Evolutionary conservation across 2,113 vertebrate species (phyloP).

Genomic region (Dicaeum eximium): DNA sequence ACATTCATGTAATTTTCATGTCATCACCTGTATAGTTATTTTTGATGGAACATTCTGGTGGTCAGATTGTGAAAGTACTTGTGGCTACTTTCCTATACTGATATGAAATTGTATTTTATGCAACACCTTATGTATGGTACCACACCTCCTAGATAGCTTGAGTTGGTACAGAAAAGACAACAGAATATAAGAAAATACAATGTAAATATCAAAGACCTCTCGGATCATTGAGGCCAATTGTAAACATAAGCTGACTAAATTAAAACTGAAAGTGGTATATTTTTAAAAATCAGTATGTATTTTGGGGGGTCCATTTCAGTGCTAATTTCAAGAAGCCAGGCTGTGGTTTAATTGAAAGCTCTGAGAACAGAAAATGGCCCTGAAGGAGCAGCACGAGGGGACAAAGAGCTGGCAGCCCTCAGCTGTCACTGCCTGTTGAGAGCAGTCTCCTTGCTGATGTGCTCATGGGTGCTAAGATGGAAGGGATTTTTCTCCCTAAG

Average conservation of each 20-base stretch:
- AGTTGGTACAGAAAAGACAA: neutral
- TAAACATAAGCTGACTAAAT: neutral
- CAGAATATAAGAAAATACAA: neutral
- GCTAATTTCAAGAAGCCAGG: neutral
- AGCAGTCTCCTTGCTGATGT: neutral
- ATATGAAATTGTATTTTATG: neutral
- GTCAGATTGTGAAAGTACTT: neutral
- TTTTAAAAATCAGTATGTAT: neutral
- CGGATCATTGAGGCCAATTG: neutral
- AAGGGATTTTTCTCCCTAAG: neutral
- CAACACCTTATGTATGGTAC: neutral
- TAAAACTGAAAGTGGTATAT: neutral
- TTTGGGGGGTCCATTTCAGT: neutral
- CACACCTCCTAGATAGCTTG: neutral
- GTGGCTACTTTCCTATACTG: neutral
- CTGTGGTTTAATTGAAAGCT: neutral
- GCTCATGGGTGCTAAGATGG: neutral
- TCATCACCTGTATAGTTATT: neutral
- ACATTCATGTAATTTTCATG: neutral
- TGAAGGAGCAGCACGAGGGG: neutral
- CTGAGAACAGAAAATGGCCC: neutral
- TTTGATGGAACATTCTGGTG: neutral
- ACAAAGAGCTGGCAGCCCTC: neutral
- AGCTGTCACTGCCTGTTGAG: rapidly evolving
- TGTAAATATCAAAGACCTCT: neutral